Base-by-base conservation (phyloP, 2,888 invertebrate species). In the Caenorhabditis sp. region DNA sequence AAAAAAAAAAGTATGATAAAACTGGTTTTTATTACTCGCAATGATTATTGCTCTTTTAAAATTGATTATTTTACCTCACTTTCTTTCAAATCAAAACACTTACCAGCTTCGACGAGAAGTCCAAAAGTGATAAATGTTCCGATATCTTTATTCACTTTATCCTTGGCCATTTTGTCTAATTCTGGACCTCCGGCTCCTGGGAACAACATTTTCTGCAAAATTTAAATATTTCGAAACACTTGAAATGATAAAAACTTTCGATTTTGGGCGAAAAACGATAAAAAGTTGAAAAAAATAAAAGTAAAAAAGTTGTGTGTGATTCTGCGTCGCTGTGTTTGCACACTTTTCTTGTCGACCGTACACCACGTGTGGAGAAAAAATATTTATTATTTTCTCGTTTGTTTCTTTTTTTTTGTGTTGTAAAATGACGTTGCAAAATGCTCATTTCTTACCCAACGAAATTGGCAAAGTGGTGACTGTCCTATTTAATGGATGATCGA, bases 151-250 rank as follows among this genome's bases (percentile, higher is more conserved):
- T 70, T 69, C 49, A 70, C 74, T 20, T 74, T 74, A 31, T 74
- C 70, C 61, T 66, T 59, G 5, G 74, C 74, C 60, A 74, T 74
- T 64, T 67, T 70, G 50, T 64, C 74, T 52, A 74, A 64, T 70
- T 74, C 74, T 59, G 69, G 67, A 49, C 74, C 70, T 26, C 74
- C 74, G 49, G 74, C 74, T 49, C 74, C 74, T 26, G 74, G 74
- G 70, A 60, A 74, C 50, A 74, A 59, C 74, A 74, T 74, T 38
- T 38, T 56, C 53, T 53, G 53, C 10, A 53, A 53, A 10, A n/a
- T n/a, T n/a, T 53, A 12, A 23, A 23, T 20, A 56, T 26, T 21
- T 53, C 20, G 4, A 27, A 23, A 23, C 43, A 17, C 8, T 10
- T 20, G 38, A 64, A 63, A 20, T 27, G n/a, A 21, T 12, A 10